These are phyloP conservation scores for Heliconius hewitsoni DNA, from an alignment of 1,140 invertebrate species.

Conservation along the genomic window DNA sequence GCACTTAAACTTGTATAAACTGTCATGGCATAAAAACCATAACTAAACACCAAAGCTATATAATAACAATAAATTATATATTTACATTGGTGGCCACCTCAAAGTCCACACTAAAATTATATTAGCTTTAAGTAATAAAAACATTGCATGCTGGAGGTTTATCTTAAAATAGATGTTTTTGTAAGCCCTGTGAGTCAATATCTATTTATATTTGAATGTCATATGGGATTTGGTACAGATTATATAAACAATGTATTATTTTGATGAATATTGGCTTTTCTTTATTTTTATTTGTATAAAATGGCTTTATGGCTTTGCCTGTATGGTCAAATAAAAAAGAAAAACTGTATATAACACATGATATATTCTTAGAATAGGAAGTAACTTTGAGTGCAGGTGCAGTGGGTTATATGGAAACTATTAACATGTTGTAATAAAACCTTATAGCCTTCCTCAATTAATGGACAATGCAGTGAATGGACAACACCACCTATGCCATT, in stretches of 20 bases:
- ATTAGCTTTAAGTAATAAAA: constrained; percentile 16
- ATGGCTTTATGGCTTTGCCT: neutral
- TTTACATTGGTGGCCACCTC: neutral
- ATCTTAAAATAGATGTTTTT: constrained; percentile 19
- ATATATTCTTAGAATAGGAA: neutral
- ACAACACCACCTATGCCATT: too few relatives aligned
- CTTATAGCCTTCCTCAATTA: too few relatives aligned
- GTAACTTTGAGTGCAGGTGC: neutral
- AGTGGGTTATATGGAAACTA: neutral
- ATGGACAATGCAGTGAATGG: too few relatives aligned
- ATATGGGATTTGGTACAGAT: neutral
- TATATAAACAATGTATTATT: neutral
- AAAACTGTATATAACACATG: neutral
- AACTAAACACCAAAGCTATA: neutral
- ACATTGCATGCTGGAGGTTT: constrained; percentile 15
- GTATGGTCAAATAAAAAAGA: neutral
- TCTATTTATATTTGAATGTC: constrained; percentile 14
- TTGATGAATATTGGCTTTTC: neutral
- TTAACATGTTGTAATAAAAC: neutral
- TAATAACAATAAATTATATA: neutral
- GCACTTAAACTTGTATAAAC: too few relatives aligned
- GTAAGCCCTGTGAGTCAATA: constrained; percentile 18
- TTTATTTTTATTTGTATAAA: neutral
- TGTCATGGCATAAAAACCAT: neutral
- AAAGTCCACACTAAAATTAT: neutral